Evolutionary conservation across 1,140 invertebrate genomes (phyloP).

Genomic region (Musca domestica): DNA sequence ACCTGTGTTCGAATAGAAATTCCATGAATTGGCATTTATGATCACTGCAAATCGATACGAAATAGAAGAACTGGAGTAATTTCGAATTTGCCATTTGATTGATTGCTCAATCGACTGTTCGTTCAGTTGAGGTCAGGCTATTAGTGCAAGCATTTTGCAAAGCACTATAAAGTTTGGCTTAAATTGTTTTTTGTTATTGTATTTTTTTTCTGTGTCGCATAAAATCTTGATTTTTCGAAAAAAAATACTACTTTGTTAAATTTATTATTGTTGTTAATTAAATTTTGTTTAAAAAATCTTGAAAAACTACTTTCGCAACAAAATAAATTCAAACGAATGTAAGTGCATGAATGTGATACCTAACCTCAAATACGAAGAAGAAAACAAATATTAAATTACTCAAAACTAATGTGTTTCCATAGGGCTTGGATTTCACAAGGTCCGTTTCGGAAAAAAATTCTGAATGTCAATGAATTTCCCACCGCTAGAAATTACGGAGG

Average conservation of each 20-base stretch:
- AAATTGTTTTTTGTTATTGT: background rate
- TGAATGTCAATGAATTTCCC: background rate
- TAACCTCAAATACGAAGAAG: background rate
- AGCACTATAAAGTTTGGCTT: background rate
- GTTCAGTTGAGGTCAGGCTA: constrained; percentile 11
- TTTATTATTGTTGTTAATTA: background rate
- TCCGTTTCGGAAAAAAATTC: constrained; percentile 27
- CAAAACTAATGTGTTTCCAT: background rate
- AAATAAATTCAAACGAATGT: background rate
- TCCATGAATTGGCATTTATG: too few species aligned
- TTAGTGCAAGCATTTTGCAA: background rate
- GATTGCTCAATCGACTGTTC: too few species aligned
- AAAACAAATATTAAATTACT: background rate
- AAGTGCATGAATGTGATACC: background rate
- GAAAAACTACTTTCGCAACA: background rate
- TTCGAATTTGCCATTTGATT: too few species aligned
- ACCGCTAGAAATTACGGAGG: background rate
- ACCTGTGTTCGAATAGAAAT: too few species aligned
- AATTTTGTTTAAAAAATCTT: background rate
- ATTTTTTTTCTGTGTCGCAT: background rate
- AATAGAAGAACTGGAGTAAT: too few species aligned
- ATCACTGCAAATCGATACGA: too few species aligned
- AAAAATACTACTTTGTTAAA: background rate
- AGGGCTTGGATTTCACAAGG: constrained; percentile 13
- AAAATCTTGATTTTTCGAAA: background rate